Conservation (phyloP, 2,888 invertebrate species). For the Frankliniella fusca region DNA sequence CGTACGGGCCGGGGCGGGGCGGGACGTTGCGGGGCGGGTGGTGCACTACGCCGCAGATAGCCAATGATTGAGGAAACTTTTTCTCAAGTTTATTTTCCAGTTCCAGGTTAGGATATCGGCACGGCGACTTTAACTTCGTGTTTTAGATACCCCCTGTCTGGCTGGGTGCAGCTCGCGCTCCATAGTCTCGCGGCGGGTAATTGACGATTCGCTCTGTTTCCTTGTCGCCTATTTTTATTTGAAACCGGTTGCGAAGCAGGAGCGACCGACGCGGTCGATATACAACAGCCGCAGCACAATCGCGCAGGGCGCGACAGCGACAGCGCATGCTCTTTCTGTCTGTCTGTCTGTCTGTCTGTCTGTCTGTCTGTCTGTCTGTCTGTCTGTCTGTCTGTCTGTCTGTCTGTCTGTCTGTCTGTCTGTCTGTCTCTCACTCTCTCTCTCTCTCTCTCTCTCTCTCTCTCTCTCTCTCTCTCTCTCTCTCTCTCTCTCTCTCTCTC, state of each 20-base stretch:
- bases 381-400: background rate
- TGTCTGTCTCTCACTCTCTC: no score
- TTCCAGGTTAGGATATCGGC: no score
- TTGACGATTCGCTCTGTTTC: background rate
- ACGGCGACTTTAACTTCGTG: no score
- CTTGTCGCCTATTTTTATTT: constrained; percentile 21
- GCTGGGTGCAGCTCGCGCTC: no score
- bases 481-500: constrained; percentile 1
- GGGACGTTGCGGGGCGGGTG: background rate
- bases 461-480: constrained; percentile 1
- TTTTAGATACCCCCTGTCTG: no score
- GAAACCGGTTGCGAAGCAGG: constrained; percentile 18
- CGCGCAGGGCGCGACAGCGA: background rate
- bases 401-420: background rate
- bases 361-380: background rate
- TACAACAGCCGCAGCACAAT: background rate
- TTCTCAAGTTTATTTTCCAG: no score
- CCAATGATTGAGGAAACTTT: no score
- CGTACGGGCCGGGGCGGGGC: background rate
- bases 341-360: background rate
- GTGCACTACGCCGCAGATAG: background rate
- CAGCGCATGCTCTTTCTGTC: background rate
- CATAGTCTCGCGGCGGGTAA: background rate
- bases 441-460: background rate
- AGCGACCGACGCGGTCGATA: background rate